Evolutionary conservation across 2,888 invertebrate genomes (phyloP).

Genomic region (Melipona beecheii): DNA sequence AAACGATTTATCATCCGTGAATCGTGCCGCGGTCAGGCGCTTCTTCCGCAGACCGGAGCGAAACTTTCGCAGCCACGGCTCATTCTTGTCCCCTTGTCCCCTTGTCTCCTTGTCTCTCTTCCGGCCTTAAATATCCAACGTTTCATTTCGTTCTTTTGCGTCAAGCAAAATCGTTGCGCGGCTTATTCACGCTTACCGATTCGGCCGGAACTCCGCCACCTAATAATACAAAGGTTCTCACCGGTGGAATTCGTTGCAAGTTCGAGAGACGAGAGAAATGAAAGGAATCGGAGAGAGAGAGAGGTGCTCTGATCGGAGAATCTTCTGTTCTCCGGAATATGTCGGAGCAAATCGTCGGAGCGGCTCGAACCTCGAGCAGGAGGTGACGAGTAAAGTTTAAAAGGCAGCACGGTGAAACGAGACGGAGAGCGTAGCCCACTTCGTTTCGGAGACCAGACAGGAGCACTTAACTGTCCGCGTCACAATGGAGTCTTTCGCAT

Average conservation of each 20-base stretch:
- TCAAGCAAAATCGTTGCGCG: conserved; percentile 26
- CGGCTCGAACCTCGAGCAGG: conserved; percentile 38
- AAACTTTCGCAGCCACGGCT: conserved; percentile 62
- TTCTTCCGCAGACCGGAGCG: conserved; percentile 62
- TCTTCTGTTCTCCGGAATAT: conserved; percentile 21
- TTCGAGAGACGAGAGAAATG: not conserved
- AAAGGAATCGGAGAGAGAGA: not conserved
- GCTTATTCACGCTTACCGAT: conserved; percentile 33
- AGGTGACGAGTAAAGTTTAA: conserved; percentile 54
- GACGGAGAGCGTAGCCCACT: conserved; percentile 73
- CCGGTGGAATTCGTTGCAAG: not conserved
- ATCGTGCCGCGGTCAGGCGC: conserved; percentile 79
- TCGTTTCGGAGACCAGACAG: conserved; percentile 79
- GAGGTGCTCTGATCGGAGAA: not conserved
- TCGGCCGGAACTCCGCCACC: conserved; percentile 21
- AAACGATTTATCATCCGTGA: conserved; percentile 81
- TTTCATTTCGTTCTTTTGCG: conserved; percentile 47
- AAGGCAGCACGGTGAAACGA: conserved; percentile 37
- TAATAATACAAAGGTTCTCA: conserved; percentile 11
- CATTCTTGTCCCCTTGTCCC: conserved; percentile 44
- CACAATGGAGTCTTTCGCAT: conserved; percentile 82
- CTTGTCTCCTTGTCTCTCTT: conserved; percentile 5
- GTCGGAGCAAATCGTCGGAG: conserved; percentile 11
- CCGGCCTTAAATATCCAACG: conserved; percentile 54
- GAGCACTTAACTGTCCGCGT: conserved; percentile 82